Evolutionary conservation across 2,888 invertebrate genomes (phyloP).

Genomic region (Oxyteleia sp.): DNA sequence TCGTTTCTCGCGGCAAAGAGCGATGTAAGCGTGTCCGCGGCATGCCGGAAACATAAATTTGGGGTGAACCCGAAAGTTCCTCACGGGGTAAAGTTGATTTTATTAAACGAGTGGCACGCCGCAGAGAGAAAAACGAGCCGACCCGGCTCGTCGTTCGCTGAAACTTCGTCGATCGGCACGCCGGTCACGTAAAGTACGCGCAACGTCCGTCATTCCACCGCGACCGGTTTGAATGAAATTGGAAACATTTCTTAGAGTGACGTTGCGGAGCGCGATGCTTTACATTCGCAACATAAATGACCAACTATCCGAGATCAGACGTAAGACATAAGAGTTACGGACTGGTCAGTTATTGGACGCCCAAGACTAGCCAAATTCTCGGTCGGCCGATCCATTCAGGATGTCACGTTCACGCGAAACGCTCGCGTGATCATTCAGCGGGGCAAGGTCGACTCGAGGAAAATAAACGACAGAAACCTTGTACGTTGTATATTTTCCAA

Average conservation of each 20-base stretch:
- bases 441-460: constrained; percentile 1
- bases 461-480: constrained; percentile 1
- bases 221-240: constrained; percentile 86
- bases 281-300: constrained; percentile 40
- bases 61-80: constrained; percentile 72
- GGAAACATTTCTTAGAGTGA: constrained; percentile 85
- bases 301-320: constrained; percentile 75
- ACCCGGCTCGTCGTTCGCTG: constrained; percentile 62
- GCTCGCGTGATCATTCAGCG: neutral
- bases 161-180: constrained; percentile 81
- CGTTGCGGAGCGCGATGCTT: constrained; percentile 41
- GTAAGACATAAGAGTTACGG: constrained; percentile 63
- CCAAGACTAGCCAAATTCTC: neutral
- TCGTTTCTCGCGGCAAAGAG: constrained; percentile 62
- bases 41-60: constrained; percentile 80
- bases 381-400: neutral
- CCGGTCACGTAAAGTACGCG: constrained; percentile 84
- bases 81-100: constrained; percentile 79
- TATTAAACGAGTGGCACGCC: constrained; percentile 79
- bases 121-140: constrained; percentile 81
- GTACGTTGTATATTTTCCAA: constrained; percentile 5
- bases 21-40: constrained; percentile 73
- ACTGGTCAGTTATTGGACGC: constrained; percentile 28
- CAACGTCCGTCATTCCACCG: constrained; percentile 78
- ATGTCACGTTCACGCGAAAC: neutral